A percentile compares a stretch with the other conserved stretches of the same genome.
phyloP scores from a whole-genome alignment of 2,113 vertebrate genomes.

The Tachysurus fulvidraco region DNA sequence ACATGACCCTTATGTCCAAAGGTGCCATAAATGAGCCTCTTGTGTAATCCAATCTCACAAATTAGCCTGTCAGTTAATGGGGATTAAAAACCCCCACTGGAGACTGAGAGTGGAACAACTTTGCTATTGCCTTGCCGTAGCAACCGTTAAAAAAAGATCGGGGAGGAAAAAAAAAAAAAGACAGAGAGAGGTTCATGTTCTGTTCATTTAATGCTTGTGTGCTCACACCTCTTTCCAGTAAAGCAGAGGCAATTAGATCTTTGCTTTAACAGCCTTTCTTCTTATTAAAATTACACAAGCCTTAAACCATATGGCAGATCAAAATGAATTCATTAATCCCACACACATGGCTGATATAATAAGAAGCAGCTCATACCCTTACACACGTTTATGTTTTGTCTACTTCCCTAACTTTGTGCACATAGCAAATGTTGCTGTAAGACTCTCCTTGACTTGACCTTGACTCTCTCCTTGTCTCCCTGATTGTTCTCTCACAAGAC shows the following conservation, averaged over 20 bases:
- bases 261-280: constrained; percentile 22
- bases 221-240: constrained; percentile 45
- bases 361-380: neutral
- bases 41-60: constrained; percentile 71
- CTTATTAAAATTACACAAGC: neutral
- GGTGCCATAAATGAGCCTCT: constrained; percentile 57
- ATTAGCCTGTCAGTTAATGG: constrained; percentile 72
- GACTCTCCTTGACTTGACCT: neutral
- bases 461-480: neutral
- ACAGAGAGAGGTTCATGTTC: constrained; percentile 36
- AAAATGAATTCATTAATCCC: constrained; percentile 10
- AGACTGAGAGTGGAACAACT: constrained; percentile 62
- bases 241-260: constrained; percentile 57
- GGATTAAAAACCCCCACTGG: constrained; percentile 66
- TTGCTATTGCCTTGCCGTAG: constrained; percentile 52
- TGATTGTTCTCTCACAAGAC: neutral
- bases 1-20: constrained; percentile 59
- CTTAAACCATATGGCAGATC: neutral
- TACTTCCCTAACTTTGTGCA: neutral
- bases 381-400: neutral
- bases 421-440: neutral
- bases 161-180: neutral
- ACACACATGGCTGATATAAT: neutral
- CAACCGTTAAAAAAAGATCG: constrained; percentile 30
- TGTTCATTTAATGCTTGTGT: constrained; percentile 57